Conservation (phyloP, 2,888 invertebrate species). For the Holacanthella duospinosa region DNA sequence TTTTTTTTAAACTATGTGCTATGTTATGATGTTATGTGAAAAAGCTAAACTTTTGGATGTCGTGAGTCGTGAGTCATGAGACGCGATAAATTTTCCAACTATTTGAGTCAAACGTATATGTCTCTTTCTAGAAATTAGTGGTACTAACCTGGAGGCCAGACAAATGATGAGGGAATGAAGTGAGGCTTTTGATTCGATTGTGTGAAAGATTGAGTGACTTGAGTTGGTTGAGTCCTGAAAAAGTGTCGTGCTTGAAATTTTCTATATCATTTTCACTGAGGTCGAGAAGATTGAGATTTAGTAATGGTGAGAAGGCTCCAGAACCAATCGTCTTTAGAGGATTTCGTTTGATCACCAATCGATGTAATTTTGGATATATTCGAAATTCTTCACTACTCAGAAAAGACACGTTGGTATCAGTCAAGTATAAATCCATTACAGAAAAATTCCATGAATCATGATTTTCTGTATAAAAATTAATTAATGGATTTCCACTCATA, state of each 20-base stretch:
- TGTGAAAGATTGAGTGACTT: constrained; percentile 69
- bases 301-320: constrained; percentile 67
- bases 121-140: too few species aligned
- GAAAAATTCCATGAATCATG: constrained; percentile 60
- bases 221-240: constrained; percentile 64
- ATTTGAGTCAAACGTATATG: too few species aligned
- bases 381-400: constrained; percentile 76
- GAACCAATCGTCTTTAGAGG: constrained; percentile 70
- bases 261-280: constrained; percentile 72
- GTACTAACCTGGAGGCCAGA: constrained; percentile 53
- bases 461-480: constrained; percentile 58
- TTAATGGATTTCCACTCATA: constrained; percentile 69
- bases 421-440: constrained; percentile 71
- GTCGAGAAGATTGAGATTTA: constrained; percentile 65
- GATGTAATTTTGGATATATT: constrained; percentile 62
- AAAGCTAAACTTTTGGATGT: neutral
- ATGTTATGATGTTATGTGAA: too few species aligned
- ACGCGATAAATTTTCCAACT: neutral
- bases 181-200: constrained; percentile 67
- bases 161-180: constrained; percentile 68
- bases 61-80: neutral
- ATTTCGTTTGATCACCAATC: constrained; percentile 57
- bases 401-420: constrained; percentile 66
- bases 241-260: constrained; percentile 68
- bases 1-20: too few species aligned